These are phyloP conservation scores for Hyphantria cunea DNA, from an alignment of 1,140 invertebrate genomes.

Conservation along the genomic window DNA sequence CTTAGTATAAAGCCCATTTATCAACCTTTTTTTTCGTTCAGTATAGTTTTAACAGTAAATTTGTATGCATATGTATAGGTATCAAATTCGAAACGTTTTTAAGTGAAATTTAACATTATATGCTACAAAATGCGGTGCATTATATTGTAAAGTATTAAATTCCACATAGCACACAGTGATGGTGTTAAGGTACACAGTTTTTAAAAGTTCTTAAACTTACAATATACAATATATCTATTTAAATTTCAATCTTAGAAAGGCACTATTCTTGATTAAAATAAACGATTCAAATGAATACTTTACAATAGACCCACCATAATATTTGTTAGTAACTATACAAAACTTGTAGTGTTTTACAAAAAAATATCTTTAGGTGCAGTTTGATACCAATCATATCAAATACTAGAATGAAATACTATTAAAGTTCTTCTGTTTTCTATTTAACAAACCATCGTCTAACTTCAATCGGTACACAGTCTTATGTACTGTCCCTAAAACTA, in stretches of 20 bases:
- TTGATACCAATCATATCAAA: constrained; percentile 13
- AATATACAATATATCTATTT: constrained; percentile 49
- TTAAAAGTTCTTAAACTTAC: constrained; percentile 44
- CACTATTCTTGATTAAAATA: constrained; percentile 69
- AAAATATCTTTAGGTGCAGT: constrained; percentile 32
- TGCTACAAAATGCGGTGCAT: constrained; percentile 37
- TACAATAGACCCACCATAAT: constrained; percentile 18
- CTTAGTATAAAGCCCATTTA: too few relatives aligned
- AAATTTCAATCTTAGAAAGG: constrained; percentile 65
- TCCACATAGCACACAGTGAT: constrained; percentile 28
- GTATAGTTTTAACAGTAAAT: too few relatives aligned
- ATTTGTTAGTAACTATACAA: too few relatives aligned
- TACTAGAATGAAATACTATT: constrained; percentile 11
- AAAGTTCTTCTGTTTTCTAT: constrained; percentile 32
- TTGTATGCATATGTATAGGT: constrained; percentile 30
- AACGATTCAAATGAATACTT: constrained; percentile 36
- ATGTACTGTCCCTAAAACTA: constrained; percentile 50
- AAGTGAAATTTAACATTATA: constrained; percentile 37
- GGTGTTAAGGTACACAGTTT: constrained; percentile 36
- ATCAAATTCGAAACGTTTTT: constrained; percentile 49
- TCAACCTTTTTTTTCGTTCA: too few relatives aligned
- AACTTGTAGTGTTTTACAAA: too few relatives aligned
- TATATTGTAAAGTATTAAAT: constrained; percentile 37
- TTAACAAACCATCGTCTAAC: constrained; percentile 33
- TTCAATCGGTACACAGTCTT: constrained; percentile 52